Percentiles rank a stretch among this genome's conserved stretches.
Evolutionary conservation across 2,888 invertebrate species (phyloP).

Genomic region (Hypsopygia costalis): DNA sequence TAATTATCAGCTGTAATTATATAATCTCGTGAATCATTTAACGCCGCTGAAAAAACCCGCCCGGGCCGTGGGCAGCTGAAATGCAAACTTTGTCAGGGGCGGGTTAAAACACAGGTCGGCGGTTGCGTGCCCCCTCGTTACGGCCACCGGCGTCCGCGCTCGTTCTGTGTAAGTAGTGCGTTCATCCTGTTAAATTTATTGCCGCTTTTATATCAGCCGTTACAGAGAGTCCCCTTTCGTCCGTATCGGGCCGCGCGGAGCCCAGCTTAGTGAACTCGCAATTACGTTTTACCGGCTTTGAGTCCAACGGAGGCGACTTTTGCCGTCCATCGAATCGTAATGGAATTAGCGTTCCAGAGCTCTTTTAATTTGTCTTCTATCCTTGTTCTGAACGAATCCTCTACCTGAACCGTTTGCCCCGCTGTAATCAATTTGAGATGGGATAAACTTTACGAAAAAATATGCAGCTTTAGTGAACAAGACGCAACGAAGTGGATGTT

Average conservation of each 20-base stretch:
- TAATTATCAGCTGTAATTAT: slow-evolving; percentile 11
- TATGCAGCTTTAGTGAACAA: no score
- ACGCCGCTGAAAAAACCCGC: slow-evolving; percentile 34
- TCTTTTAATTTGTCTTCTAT: slow-evolving; percentile 74
- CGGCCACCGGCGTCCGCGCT: slow-evolving; percentile 64
- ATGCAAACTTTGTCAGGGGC: slow-evolving; percentile 28
- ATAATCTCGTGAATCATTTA: slow-evolving; percentile 33
- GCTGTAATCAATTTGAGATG: slow-evolving; percentile 21
- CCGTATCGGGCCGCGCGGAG: slow-evolving; percentile 73
- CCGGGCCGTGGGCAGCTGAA: slow-evolving; percentile 23
- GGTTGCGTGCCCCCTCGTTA: slow-evolving; percentile 68
- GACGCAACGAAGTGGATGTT: no score
- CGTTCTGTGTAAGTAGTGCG: slow-evolving; percentile 77
- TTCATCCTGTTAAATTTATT: slow-evolving; percentile 80
- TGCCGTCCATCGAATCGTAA: slow-evolving; percentile 79
- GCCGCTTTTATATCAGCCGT: slow-evolving; percentile 79
- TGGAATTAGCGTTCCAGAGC: slow-evolving; percentile 75
- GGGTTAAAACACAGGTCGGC: slow-evolving; percentile 52
- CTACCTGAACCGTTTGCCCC: slow-evolving; percentile 35
- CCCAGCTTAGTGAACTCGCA: slow-evolving; percentile 78
- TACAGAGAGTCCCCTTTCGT: slow-evolving; percentile 75
- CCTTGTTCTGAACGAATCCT: slow-evolving; percentile 65
- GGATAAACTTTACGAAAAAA: slow-evolving; percentile 14
- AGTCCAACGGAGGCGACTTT: slow-evolving; percentile 72
- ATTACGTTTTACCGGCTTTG: slow-evolving; percentile 79